Evolutionary conservation across 2,797 vertebrate species (phyloP), one percentile per base, ranked within the genome.

Genomic region (Hypotaenidia philippensis): DNA sequence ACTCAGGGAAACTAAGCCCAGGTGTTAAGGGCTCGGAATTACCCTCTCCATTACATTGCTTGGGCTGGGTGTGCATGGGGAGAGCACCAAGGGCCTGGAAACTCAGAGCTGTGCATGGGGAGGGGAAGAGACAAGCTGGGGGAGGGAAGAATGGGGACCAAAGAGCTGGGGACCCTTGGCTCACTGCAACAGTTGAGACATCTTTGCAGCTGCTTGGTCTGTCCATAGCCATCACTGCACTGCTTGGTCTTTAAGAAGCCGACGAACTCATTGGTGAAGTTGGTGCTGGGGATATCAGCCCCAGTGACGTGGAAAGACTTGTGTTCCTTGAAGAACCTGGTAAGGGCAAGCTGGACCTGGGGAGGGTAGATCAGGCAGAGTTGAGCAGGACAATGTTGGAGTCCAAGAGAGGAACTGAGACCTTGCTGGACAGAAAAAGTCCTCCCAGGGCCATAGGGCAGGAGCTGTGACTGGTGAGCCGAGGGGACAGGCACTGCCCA

Each of bases 111-210:
- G 32, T 10, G 32, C 22, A 5, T 41, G 66, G 61, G 14, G 25
- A 66, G 22, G 22, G 25, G 20, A 52, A 32, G 44, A 74, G 31
- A 63, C 19, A 53, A 78, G 9, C 6, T 3, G 25, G 20, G 21
- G 17, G 14, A 36, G 44, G 59, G 49, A 17, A 14, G 31, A 52
- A 7, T 22, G 38, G 17, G 55, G 29, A 64, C 10, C 29, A 60
- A 65, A 81, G 49, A 38, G 32, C 17, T 71, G 36, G 17, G 55
- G 41, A 22, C 9, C 61, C 55, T 32, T 71, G 31, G 49, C 93
- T 94, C 31, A 85, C 89, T 72, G 65, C 93, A 91, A 36, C 89
- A 91, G 60, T 81, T 13, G 19, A 66, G 89, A 34, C 81, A 94
- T 47, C 38, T 68, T 23, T 20, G 80, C 65, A 91, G 31, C 70